Evolutionary conservation across 2,888 invertebrate species (phyloP).

Genomic region (Apoderus coryli): DNA sequence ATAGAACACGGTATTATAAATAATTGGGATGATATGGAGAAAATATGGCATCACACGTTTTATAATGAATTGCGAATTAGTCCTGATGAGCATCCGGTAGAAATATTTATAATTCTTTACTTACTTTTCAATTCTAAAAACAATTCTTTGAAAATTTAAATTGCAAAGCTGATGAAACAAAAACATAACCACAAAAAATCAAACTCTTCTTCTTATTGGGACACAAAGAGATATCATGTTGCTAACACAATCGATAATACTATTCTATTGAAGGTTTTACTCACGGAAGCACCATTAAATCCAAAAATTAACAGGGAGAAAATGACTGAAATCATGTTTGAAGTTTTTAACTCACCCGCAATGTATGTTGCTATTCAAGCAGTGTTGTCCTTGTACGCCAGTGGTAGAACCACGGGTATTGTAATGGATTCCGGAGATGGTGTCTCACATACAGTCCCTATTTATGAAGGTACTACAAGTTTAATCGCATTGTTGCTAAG

Average conservation of each 20-base stretch:
- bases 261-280: too few species aligned
- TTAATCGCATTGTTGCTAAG: too few species aligned
- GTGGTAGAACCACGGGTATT: conserved; percentile 59
- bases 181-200: too few species aligned
- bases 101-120: too few species aligned
- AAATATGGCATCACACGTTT: conserved; percentile 77
- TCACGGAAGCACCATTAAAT: conserved; percentile 69
- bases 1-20: conserved; percentile 64
- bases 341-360: conserved; percentile 42
- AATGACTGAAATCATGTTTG: conserved; percentile 55
- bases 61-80: conserved; percentile 69
- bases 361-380: conserved; percentile 65
- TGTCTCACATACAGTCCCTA: conserved; percentile 59
- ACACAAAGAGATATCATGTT: too few species aligned
- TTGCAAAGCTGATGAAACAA: too few species aligned
- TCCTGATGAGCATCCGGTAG: conserved; percentile 66
- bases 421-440: conserved; percentile 61
- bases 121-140: too few species aligned
- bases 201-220: too few species aligned
- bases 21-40: conserved; percentile 82
- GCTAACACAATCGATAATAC: too few species aligned
- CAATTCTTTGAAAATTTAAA: too few species aligned
- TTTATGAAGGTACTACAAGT: conserved; percentile 59
- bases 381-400: conserved; percentile 56
- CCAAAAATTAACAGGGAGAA: conserved; percentile 70